Conservation (phyloP, 2,888 invertebrate species). For the Sarcophaga carnaria region DNA sequence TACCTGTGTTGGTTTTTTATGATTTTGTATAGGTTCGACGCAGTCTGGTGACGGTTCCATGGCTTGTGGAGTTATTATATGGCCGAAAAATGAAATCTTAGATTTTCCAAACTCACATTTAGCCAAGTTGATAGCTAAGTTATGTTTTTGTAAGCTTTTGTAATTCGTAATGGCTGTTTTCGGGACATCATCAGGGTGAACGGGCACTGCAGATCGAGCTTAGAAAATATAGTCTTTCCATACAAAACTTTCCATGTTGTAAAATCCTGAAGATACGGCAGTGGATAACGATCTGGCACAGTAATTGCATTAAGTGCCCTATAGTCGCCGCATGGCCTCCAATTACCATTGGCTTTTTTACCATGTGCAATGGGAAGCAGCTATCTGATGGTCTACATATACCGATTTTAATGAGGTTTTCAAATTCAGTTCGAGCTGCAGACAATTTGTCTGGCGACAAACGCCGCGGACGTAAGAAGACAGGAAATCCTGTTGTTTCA, state of each 20-base stretch:
- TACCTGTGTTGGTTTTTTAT: no score
- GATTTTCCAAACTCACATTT: conserved; percentile 52
- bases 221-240: conserved; percentile 32
- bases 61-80: neutral
- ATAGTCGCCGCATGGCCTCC: conserved; percentile 63
- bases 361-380: no score
- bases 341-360: no score
- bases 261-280: conserved; percentile 43
- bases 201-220: conserved; percentile 43
- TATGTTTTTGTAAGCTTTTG: conserved; percentile 36
- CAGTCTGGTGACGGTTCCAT: neutral
- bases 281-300: conserved; percentile 43
- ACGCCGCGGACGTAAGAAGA: conserved; percentile 63
- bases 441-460: conserved; percentile 74
- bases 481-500: conserved; percentile 28
- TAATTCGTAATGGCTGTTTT: conserved; percentile 30
- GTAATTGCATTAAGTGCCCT: conserved; percentile 34
- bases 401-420: conserved; percentile 74
- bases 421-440: conserved; percentile 64
- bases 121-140: conserved; percentile 43
- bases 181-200: conserved; percentile 39
- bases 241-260: conserved; percentile 16
- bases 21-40: no score
- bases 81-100: conserved; percentile 10
- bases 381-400: conserved; percentile 75